A percentile compares a stretch with the other conserved stretches of the same genome.
Evolutionary conservation across 1,140 invertebrate genomes (phyloP).

Genomic region (Fopius arisanus): DNA sequence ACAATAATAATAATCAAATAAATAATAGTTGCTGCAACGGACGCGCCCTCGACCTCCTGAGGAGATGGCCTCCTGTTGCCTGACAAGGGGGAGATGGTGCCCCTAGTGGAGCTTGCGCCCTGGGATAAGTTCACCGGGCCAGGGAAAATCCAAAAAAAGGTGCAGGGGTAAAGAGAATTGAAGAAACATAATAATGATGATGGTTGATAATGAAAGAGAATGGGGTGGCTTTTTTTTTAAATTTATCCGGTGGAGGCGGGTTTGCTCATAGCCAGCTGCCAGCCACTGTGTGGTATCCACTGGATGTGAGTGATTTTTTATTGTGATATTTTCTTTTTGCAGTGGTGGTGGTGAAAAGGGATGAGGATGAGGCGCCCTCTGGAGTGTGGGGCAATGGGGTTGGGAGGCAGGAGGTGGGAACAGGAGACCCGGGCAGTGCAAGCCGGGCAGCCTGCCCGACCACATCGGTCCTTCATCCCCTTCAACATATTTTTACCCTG

Average conservation of each 20-base stretch:
- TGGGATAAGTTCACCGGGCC: not conserved
- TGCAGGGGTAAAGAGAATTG: not conserved
- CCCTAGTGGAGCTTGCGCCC: not conserved
- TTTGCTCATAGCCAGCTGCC: too few species aligned
- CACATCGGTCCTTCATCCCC: conserved; percentile 47
- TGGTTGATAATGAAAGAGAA: too few species aligned
- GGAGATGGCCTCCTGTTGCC: conserved; percentile 9
- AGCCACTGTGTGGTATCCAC: too few species aligned
- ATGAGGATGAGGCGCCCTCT: conserved; percentile 15
- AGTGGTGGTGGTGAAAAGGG: conserved; percentile 4
- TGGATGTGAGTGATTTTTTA: too few species aligned
- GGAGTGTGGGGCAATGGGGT: not conserved
- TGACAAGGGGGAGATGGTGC: not conserved
- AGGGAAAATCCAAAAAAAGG: not conserved
- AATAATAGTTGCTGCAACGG: not conserved
- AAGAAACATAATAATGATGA: too few species aligned
- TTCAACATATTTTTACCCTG: conserved; percentile 14
- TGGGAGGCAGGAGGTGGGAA: conserved; percentile 45
- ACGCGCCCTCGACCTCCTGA: not conserved
- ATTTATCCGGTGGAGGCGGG: not conserved
- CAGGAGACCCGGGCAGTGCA: conserved; percentile 62
- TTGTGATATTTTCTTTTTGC: not conserved
- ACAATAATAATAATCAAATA: not conserved
- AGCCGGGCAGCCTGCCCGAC: conserved; percentile 62
- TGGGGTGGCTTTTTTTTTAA: not conserved